A percentile compares a stretch with the other conserved stretches of the same genome.
phyloP scores from a whole-genome alignment of 2,888 invertebrate species.

The Eristalis tenax region DNA sequence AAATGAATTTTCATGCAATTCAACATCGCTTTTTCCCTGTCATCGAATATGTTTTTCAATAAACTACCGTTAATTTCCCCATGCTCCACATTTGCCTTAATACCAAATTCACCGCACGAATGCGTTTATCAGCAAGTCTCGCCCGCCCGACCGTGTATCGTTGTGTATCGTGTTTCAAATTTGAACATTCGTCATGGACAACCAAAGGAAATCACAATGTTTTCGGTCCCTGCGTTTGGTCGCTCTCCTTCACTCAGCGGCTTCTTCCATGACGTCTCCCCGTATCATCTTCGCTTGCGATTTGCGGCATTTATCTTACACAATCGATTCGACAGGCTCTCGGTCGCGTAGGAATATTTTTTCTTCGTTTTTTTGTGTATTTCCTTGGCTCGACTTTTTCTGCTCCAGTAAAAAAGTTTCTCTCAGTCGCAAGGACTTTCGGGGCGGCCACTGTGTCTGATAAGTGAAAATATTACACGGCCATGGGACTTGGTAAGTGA shows the following conservation, averaged over 20 bases:
- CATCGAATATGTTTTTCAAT: neutral
- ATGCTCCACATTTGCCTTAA: conserved; percentile 38
- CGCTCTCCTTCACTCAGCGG: neutral
- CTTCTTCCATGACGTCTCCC: neutral
- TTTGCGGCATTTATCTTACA: conserved; percentile 66
- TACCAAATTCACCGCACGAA: conserved; percentile 44
- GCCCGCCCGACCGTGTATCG: neutral
- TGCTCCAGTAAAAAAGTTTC: conserved; percentile 44
- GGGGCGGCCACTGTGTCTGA: conserved; percentile 64
- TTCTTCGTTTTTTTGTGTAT: conserved; percentile 33
- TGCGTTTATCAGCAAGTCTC: neutral
- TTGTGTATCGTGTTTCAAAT: too few relatives aligned
- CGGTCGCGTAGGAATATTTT: neutral
- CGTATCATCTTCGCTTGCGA: conserved; percentile 39
- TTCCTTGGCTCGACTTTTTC: conserved; percentile 24
- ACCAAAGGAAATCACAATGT: conserved; percentile 52
- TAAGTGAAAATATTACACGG: conserved; percentile 63
- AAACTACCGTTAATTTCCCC: conserved; percentile 12
- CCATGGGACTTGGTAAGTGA: conserved; percentile 51
- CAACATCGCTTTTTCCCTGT: neutral
- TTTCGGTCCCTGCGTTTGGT: conserved; percentile 16
- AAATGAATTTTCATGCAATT: neutral
- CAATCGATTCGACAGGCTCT: conserved; percentile 61
- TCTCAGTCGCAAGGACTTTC: conserved; percentile 28
- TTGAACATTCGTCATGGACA: conserved; percentile 48